phyloP scores from a whole-genome alignment of 2,797 vertebrate genomes.

The Pterois miles region DNA sequence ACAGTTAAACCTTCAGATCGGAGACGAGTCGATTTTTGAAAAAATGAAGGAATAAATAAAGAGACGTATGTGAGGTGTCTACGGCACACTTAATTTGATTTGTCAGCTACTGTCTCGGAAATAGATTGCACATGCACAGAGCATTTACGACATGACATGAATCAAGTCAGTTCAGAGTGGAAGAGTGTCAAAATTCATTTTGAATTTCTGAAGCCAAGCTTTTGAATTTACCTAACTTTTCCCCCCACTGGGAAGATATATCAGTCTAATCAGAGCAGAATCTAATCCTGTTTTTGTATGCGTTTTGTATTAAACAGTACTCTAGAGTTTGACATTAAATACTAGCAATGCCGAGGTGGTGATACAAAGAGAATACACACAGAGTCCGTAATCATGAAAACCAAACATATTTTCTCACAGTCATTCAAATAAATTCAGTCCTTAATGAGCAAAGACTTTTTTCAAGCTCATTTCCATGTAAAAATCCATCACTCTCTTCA shows the following conservation, averaged over 20 bases:
- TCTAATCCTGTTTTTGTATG: not conserved
- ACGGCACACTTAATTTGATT: constrained; percentile 36
- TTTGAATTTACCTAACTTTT: constrained; percentile 1
- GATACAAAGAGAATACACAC: not conserved
- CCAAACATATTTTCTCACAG: not conserved
- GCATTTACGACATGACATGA: constrained; percentile 13
- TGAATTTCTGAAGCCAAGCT: not conserved
- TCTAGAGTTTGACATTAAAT: not conserved
- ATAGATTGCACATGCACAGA: constrained; percentile 29
- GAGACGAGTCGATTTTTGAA: constrained; percentile 31
- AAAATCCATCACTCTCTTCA: not conserved
- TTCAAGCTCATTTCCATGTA: too few species aligned
- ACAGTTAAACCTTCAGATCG: constrained; percentile 52
- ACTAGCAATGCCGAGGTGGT: not conserved
- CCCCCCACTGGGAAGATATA: not conserved
- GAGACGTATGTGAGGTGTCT: constrained; percentile 24
- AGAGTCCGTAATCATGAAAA: not conserved
- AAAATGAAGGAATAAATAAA: constrained; percentile 34
- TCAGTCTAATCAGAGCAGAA: not conserved
- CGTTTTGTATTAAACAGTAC: not conserved
- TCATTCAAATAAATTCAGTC: not conserved
- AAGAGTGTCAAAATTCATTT: constrained; percentile 6
- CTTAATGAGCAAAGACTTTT: not conserved
- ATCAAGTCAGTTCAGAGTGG: not conserved
- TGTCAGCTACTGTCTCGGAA: constrained; percentile 30